phyloP scores from a whole-genome alignment of 2,113 vertebrate genomes.

The Myrmecophaga tridactyla region DNA sequence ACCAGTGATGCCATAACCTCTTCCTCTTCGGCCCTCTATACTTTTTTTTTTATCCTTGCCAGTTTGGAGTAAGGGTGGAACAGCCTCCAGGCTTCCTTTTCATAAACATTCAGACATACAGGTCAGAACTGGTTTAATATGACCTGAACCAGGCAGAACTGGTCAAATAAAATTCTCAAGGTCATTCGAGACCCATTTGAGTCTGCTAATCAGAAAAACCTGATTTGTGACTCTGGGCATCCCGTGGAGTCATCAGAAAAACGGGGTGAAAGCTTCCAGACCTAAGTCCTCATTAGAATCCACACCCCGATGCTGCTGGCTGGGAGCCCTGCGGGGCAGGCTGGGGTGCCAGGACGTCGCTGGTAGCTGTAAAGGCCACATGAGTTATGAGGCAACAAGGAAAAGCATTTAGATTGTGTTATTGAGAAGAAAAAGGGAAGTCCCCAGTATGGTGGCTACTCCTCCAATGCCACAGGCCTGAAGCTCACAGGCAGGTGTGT shows the following conservation, averaged over 20 bases:
- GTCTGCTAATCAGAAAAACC: neutral
- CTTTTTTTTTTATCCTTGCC: neutral
- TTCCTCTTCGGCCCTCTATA: neutral
- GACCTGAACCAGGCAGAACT: neutral
- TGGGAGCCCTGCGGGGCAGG: neutral
- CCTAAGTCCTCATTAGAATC: neutral
- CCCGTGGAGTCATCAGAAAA: neutral
- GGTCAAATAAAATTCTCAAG: neutral
- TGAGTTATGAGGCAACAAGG: neutral
- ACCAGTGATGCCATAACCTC: neutral
- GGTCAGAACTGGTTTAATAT: neutral
- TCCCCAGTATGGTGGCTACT: fast-evolving
- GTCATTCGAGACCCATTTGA: neutral
- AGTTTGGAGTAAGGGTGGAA: neutral
- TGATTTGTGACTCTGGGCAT: neutral
- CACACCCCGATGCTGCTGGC: neutral
- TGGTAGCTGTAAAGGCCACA: neutral
- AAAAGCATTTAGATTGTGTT: neutral
- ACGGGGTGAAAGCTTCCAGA: neutral
- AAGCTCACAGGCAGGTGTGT: neutral
- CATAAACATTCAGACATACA: neutral
- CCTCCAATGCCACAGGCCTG: neutral
- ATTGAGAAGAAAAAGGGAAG: neutral
- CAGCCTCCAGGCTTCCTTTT: neutral
- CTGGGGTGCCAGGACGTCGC: neutral